Base-by-base conservation (phyloP, 1,140 invertebrate genomes). In the Cydia splendana region DNA sequence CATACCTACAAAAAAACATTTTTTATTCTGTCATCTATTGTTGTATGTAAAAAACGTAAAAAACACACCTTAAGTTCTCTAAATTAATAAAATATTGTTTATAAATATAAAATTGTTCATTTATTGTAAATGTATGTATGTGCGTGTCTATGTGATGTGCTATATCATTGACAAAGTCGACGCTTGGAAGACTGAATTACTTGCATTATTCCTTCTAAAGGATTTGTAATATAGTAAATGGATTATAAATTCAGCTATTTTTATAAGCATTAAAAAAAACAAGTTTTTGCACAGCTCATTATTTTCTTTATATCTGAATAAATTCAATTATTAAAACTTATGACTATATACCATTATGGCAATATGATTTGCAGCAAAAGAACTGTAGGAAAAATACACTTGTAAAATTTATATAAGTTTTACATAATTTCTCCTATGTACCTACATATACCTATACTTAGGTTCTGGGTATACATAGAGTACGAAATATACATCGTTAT, bases 181-280 rank as follows among this genome's bases (percentile, higher is more conserved):
- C 74, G 74, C 87, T 88, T 88, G 87, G 85, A 91, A 92, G 90
- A 92, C 90, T 92, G 90, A 83, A 83, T 82, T 20, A 78, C 81
- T 81, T 78, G 79, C 75, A 77, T 57, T 82, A 83, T 74, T 85
- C 88, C 87, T 92, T 88, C 53, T 82, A 88, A 91, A 91, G 89
- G 89, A 88, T 81, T 86, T 82, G 79, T 84, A 86, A 87, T 86
- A 89, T 88, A 88, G 30, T 76, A 79, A 80, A 81, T 77, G 81
- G 83, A 84, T 82, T 85, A 81, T 81, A 53, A 84, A 84, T 87
- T 87, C 81, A 80, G 84, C 85, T 91, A 91, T 87, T 91, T 89
- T 88, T 89, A 67, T 87, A 90, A 76, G 20, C 57, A 24, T 24
- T 45, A 20, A 62, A 62, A 24, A 62, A 24, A 24, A 1, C 53